Conservation (phyloP, 2,888 invertebrate genomes). For the Steinernema hermaphroditum region DNA sequence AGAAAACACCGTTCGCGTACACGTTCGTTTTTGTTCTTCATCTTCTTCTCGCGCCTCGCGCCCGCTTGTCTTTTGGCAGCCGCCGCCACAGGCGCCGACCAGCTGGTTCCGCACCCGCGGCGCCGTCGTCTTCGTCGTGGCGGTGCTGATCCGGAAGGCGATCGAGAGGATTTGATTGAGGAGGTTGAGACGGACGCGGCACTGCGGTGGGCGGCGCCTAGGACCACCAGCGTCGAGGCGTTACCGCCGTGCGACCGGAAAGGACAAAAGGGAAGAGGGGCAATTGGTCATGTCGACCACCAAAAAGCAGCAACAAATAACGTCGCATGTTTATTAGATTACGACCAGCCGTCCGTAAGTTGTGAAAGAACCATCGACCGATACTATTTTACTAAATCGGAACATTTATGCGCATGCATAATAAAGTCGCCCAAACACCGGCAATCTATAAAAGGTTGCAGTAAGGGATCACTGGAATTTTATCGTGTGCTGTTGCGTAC, state of each 20-base stretch:
- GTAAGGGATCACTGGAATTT: too few relatives aligned
- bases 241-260: neutral
- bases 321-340: neutral
- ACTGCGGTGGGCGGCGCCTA: neutral
- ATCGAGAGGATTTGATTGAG: neutral
- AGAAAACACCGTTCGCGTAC: slow-evolving; percentile 6
- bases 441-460: too few relatives aligned
- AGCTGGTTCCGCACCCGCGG: slow-evolving; percentile 17
- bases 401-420: too few relatives aligned
- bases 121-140: too few relatives aligned
- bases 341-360: neutral
- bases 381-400: too few relatives aligned
- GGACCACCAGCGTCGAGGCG: neutral
- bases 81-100: neutral
- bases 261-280: neutral
- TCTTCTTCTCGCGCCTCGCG: neutral
- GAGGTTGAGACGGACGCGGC: too few relatives aligned
- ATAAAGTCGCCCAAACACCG: too few relatives aligned
- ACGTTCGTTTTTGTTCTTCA: slow-evolving; percentile 4
- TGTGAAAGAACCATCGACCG: neutral
- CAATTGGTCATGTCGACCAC: neutral
- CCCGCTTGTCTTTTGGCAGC: neutral
- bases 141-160: slow-evolving; percentile 23
- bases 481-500: too few relatives aligned
- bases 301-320: neutral